phyloP scores from a whole-genome alignment of 1,140 invertebrate genomes.

The Monochamus saltuarius region DNA sequence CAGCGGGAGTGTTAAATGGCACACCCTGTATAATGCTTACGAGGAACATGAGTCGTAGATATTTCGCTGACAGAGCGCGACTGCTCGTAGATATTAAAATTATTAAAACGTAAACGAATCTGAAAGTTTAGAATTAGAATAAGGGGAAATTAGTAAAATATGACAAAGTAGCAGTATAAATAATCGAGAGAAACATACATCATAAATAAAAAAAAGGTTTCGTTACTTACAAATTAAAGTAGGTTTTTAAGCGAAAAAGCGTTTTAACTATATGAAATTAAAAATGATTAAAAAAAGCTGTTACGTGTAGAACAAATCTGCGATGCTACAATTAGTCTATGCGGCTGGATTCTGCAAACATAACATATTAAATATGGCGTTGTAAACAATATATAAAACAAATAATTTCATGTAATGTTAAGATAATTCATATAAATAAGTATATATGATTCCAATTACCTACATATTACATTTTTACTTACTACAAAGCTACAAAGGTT shows the following conservation, averaged over 20 bases:
- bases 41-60: too few species aligned
- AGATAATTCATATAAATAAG: slow-evolving; percentile 13
- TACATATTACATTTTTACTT: slow-evolving; percentile 43
- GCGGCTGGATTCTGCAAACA: slow-evolving; percentile 50
- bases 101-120: too few species aligned
- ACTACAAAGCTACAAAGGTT: slow-evolving; percentile 43
- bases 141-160: too few species aligned
- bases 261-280: slow-evolving; percentile 21
- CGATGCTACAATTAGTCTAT: slow-evolving; percentile 50
- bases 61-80: too few species aligned
- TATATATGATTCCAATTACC: slow-evolving; percentile 31
- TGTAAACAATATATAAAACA: slow-evolving; percentile 35
- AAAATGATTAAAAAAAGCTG: slow-evolving; percentile 35
- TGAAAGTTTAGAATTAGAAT: too few species aligned
- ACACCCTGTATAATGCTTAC: too few species aligned
- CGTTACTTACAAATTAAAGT: slow-evolving; percentile 37
- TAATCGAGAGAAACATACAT: too few species aligned
- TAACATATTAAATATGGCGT: slow-evolving; percentile 46
- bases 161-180: too few species aligned
- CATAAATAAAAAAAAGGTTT: too few species aligned
- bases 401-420: slow-evolving; percentile 28
- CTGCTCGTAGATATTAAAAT: too few species aligned
- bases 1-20: too few species aligned
- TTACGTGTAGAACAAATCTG: slow-evolving; percentile 48
- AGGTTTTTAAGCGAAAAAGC: slow-evolving; percentile 20